Percentiles rank a stretch among this genome's conserved stretches.
Evolutionary conservation across 2,797 vertebrate species (phyloP).

Genomic region (Lepilemur ruficaudatus): DNA sequence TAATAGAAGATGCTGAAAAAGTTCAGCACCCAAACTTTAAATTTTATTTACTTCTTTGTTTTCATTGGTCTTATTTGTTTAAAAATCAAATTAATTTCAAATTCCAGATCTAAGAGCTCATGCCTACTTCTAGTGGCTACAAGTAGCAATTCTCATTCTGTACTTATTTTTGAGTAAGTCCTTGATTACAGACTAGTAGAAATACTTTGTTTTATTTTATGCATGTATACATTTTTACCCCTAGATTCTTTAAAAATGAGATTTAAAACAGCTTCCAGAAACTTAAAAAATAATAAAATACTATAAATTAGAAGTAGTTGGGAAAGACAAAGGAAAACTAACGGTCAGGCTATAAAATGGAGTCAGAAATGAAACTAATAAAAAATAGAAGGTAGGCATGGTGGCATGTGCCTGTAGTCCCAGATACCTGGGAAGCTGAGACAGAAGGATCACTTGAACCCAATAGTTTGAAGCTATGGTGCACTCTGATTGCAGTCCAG

Average conservation of each 20-base stretch:
- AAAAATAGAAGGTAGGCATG: background rate
- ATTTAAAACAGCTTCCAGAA: slow-evolving; percentile 15
- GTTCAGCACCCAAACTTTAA: background rate
- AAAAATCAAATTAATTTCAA: slow-evolving; percentile 8
- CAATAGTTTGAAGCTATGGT: background rate
- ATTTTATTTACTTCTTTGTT: background rate
- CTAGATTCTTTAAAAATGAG: background rate
- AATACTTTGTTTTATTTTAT: background rate
- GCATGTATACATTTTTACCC: background rate
- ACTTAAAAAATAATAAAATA: background rate
- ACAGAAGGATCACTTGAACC: background rate
- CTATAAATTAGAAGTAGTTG: background rate
- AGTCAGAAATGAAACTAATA: background rate
- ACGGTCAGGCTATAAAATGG: background rate
- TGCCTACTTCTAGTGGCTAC: background rate
- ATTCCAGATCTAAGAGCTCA: background rate
- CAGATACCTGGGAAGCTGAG: background rate
- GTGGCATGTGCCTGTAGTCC: no score
- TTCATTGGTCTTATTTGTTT: background rate
- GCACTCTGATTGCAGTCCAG: background rate
- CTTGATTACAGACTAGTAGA: background rate
- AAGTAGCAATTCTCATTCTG: background rate
- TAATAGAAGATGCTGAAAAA: background rate
- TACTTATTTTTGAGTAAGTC: background rate
- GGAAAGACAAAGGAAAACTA: background rate